These are phyloP conservation scores for Osmerus eperlanus DNA, from an alignment of 2,113 vertebrate species.

Conservation along the genomic window DNA sequence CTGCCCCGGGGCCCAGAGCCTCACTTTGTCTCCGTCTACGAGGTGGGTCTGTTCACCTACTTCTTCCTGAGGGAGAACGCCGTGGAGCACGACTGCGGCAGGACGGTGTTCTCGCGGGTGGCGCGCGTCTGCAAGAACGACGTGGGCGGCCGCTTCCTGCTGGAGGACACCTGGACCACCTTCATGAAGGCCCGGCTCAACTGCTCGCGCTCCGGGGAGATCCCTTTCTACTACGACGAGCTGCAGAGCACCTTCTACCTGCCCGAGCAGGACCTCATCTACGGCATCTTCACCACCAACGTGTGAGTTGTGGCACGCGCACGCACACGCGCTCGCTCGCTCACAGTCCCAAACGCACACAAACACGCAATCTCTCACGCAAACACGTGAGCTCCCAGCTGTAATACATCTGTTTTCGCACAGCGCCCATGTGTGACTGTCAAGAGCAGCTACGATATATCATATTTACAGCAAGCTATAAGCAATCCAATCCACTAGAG, in stretches of 20 bases:
- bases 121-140: constrained; percentile 95
- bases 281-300: constrained; percentile 95
- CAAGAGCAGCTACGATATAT: too few species aligned
- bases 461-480: too few species aligned
- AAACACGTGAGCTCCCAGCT: neutral
- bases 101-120: constrained; percentile 88
- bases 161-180: constrained; percentile 97
- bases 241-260: constrained; percentile 91
- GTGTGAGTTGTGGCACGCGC: constrained; percentile 71
- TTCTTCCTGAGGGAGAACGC: constrained; percentile 94
- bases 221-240: constrained; percentile 93
- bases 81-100: constrained; percentile 91
- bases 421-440: too few species aligned
- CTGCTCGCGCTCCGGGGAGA: constrained; percentile 92
- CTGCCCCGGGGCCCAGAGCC: constrained; percentile 73
- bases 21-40: constrained; percentile 91
- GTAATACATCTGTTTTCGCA: neutral
- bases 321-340: neutral
- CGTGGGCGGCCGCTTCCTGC: constrained; percentile 88
- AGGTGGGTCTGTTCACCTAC: constrained; percentile 91
- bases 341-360: neutral
- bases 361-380: neutral
- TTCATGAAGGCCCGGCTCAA: constrained; percentile 97
- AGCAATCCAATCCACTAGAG: too few species aligned
- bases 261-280: constrained; percentile 88